phyloP scores from a whole-genome alignment of 1,140 invertebrate species.

The Dryas iulia region DNA sequence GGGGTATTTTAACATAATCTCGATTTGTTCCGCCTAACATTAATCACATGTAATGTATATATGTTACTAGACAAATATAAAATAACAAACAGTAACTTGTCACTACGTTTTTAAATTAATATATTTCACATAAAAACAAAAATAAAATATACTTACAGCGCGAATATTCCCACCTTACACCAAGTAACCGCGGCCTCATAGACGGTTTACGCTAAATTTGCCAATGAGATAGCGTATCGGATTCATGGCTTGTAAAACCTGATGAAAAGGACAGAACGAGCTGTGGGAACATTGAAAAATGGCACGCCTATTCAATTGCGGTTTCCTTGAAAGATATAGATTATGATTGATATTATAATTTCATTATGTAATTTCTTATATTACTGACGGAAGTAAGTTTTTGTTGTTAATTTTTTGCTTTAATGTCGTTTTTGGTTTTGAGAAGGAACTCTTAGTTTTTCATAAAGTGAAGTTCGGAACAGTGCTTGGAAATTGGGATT shows the following conservation, averaged over 20 bases:
- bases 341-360: conserved; percentile 10
- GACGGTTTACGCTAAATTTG: conserved; percentile 72
- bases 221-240: conserved; percentile 65
- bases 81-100: not conserved
- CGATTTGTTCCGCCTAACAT: too few relatives aligned
- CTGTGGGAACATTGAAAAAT: conserved; percentile 41
- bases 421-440: too few relatives aligned
- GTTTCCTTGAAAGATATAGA: conserved; percentile 16
- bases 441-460: too few relatives aligned
- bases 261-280: conserved; percentile 47
- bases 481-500: not conserved
- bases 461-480: too few relatives aligned
- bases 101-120: too few relatives aligned
- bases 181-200: conserved; percentile 30
- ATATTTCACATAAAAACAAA: not conserved
- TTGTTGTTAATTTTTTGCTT: too few relatives aligned
- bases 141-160: not conserved
- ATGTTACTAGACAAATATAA: too few relatives aligned
- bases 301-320: conserved; percentile 39
- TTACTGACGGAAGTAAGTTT: too few relatives aligned
- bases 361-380: not conserved
- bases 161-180: conserved; percentile 17
- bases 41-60: too few relatives aligned
- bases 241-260: conserved; percentile 62
- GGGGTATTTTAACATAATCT: too few relatives aligned